These are phyloP conservation scores for Plectrocnemia conspersa DNA, from an alignment of 1,140 invertebrate species.

Conservation along the genomic window DNA sequence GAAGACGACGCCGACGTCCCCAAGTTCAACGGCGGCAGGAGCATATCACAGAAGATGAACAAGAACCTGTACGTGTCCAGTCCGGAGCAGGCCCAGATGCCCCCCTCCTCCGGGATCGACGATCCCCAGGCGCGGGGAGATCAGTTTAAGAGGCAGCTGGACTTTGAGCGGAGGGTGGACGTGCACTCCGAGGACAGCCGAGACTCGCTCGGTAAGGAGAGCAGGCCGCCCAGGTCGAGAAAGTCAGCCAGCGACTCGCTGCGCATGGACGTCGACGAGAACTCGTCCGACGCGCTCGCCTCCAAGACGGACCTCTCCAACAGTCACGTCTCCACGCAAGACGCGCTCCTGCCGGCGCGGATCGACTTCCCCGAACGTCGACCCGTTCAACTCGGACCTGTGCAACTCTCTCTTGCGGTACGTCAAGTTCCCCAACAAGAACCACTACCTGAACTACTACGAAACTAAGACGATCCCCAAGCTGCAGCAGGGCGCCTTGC, in stretches of 20 bases:
- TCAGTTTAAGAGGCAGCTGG: constrained; percentile 48
- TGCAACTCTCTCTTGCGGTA: constrained; percentile 51
- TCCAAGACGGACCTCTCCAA: constrained; percentile 50
- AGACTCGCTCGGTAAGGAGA: constrained; percentile 50
- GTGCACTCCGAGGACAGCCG: constrained; percentile 50
- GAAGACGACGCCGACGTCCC: constrained; percentile 51
- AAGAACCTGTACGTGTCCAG: constrained; percentile 52
- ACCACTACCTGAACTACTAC: constrained; percentile 47
- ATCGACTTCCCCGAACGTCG: constrained; percentile 50
- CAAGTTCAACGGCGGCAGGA: constrained; percentile 49
- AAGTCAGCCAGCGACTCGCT: constrained; percentile 37
- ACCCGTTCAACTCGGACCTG: constrained; percentile 55
- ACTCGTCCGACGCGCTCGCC: constrained; percentile 46
- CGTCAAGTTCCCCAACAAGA: constrained; percentile 55
- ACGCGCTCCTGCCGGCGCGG: constrained; percentile 47
- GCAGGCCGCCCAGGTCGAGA: constrained; percentile 44
- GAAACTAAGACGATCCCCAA: constrained; percentile 47
- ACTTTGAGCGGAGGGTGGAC: constrained; percentile 47
- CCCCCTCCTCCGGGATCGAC: constrained; percentile 44
- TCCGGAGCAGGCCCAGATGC: constrained; percentile 50
- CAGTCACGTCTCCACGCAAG: constrained; percentile 47
- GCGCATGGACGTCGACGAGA: constrained; percentile 52
- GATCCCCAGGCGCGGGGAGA: constrained; percentile 41
- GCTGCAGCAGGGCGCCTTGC: constrained; percentile 41
- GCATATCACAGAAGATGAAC: constrained; percentile 52